Conservation (phyloP, 2,797 vertebrate species). For the Enteromius radiatus region DNA sequence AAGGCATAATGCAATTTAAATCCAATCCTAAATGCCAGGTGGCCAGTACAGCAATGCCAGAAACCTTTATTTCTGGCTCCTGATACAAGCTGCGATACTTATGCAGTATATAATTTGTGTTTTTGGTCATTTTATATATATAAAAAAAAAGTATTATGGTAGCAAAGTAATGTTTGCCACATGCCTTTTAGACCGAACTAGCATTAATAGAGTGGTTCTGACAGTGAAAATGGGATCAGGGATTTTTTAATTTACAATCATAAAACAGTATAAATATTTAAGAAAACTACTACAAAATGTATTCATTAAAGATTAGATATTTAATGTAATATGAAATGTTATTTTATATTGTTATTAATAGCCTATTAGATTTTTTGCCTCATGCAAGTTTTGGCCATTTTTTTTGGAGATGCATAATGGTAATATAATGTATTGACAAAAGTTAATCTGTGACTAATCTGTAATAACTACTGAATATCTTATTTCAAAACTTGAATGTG, state of each 20-base stretch:
- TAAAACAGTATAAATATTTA: no score
- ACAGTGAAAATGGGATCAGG: neutral
- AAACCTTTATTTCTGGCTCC: constrained; percentile 2
- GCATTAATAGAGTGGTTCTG: neutral
- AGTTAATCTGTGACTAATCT: no score
- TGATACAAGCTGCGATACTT: constrained; percentile 1
- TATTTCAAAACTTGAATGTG: neutral
- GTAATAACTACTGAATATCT: neutral
- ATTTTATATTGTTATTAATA: neutral
- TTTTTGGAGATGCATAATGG: no score
- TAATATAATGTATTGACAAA: no score
- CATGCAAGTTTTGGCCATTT: no score
- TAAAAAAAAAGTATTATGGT: neutral
- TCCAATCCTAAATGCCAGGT: constrained; percentile 29
- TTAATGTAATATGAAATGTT: neutral
- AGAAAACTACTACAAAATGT: neutral
- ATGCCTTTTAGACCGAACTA: neutral
- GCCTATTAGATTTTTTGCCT: no score
- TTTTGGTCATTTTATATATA: constrained; percentile 7
- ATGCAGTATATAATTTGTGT: constrained; percentile 2
- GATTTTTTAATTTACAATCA: neutral
- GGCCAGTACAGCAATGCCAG: constrained; percentile 13
- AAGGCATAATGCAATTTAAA: constrained; percentile 37
- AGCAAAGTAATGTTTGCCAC: constrained; percentile 3
- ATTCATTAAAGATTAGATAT: neutral